Conservation (phyloP, 1,140 invertebrate species). For the Mycetomoellerius zeteki region DNA sequence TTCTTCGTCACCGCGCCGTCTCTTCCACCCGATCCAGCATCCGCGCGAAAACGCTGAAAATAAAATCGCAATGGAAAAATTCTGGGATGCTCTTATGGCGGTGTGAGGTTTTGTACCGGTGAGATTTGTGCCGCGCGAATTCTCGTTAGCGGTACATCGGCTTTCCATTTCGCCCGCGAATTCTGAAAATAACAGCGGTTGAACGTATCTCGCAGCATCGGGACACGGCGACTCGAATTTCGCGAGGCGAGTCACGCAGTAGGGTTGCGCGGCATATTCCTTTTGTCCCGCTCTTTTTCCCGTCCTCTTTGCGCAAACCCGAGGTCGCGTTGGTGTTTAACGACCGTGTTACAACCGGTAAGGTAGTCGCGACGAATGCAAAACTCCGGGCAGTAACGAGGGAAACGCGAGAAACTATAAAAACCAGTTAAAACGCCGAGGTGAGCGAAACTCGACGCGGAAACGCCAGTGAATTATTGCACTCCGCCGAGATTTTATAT, state of each 20-base stretch:
- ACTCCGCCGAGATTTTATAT: slow-evolving; percentile 75
- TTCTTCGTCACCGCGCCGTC: slow-evolving; percentile 28
- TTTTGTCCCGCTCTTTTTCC: slow-evolving; percentile 25
- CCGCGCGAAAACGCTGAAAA: slow-evolving; percentile 16
- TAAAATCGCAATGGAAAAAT: slow-evolving; percentile 47
- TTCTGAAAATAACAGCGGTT: slow-evolving; percentile 34
- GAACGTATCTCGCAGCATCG: background rate
- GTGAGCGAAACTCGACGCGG: slow-evolving; percentile 71
- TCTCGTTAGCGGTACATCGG: slow-evolving; percentile 55
- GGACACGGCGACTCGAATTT: slow-evolving; percentile 27
- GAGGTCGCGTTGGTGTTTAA: slow-evolving; percentile 52
- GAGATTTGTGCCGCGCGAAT: slow-evolving; percentile 21
- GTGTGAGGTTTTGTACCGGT: slow-evolving; percentile 20
- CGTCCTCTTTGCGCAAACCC: slow-evolving; percentile 4
- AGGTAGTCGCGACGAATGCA: slow-evolving; percentile 63
- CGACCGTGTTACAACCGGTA: slow-evolving; percentile 60
- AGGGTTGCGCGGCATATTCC: background rate
- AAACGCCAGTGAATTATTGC: slow-evolving; percentile 75
- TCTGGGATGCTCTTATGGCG: slow-evolving; percentile 22
- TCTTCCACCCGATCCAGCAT: background rate
- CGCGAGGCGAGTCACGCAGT: slow-evolving; percentile 41
- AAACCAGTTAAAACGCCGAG: slow-evolving; percentile 72
- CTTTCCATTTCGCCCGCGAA: slow-evolving; percentile 28
- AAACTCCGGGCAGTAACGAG: slow-evolving; percentile 56
- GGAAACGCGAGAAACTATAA: slow-evolving; percentile 69